Base-by-base conservation (phyloP, 2,888 invertebrate species). In the Ceriagrion tenellum region DNA sequence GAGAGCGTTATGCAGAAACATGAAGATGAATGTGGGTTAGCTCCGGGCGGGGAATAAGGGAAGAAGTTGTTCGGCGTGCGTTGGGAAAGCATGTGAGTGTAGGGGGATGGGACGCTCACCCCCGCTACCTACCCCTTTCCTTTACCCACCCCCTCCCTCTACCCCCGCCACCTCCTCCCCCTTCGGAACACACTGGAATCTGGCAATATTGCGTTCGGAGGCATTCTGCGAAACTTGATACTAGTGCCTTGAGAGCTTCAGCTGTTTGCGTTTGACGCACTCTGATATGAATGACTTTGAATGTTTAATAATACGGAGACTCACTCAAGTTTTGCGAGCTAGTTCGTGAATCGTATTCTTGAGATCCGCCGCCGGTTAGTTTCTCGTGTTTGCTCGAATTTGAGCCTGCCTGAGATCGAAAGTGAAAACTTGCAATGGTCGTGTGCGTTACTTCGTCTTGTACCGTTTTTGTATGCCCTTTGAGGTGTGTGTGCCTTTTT, bases 11-110 rank as follows among this genome's bases (percentile, higher is more conserved):
- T 74, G 93, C 63, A 91, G 91, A 47, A 91, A 63, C 93, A 93
- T 74, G 93, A 93, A 93, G 93, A 93, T 93, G 93, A 69, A 93
- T 93, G 93, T 93, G 74, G 93, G 93, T 69, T 93, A 74, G 69
- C 63, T 69, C 40, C 47, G 26, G 93, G 47, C 63, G 81, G 23
- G 59, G 91, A 69, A 47, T 93, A 47, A 93, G 93, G 91, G 59
- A 40, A 63, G 63, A 91, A 63, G 69, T 93, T 55, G 81, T 35
- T 69, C 74, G 69, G 69, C 40, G 89, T 89, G 55, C 10, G 55
- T 47, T 59, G 89, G 55, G n/a, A 18, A 69, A 47, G 93, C 23
- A 40, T 91, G 35, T 56, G 90, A 30, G n/a, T 59, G 35, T 18
- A 10, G 30, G 56, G 18, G 30, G 56, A 16, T 47, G 16, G 91